Evolutionary conservation across 2,888 invertebrate species (phyloP).

Genomic region (Drosophila austrosaltans): DNA sequence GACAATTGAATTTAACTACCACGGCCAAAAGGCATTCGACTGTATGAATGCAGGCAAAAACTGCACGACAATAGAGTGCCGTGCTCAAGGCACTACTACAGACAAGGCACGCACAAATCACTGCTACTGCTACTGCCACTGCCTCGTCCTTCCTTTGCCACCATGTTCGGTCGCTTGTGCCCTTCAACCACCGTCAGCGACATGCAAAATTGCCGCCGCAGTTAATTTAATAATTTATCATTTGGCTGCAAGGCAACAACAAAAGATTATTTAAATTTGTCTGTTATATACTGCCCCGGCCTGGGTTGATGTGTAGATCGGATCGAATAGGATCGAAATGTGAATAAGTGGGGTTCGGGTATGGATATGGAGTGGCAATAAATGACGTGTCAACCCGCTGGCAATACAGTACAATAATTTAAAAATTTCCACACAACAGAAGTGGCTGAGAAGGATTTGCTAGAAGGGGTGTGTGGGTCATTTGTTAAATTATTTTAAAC

Average conservation of each 20-base stretch:
- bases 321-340: conserved; percentile 30
- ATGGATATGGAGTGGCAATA: conserved; percentile 29
- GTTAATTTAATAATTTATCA: conserved; percentile 83
- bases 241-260: conserved; percentile 79
- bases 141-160: no score
- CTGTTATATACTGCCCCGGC: conserved; percentile 45
- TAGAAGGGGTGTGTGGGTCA: conserved; percentile 33
- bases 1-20: conserved; percentile 76
- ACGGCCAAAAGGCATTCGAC: conserved; percentile 39
- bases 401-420: conserved; percentile 73
- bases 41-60: conserved; percentile 37
- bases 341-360: conserved; percentile 21
- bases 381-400: conserved; percentile 63
- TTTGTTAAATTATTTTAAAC: conserved; percentile 67
- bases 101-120: conserved; percentile 53
- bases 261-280: conserved; percentile 82
- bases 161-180: conserved; percentile 15
- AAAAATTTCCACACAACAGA: conserved; percentile 76
- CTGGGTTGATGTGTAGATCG: conserved; percentile 38
- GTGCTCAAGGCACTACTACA: conserved; percentile 29
- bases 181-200: conserved; percentile 34
- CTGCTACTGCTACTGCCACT: background rate
- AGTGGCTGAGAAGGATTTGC: conserved; percentile 23
- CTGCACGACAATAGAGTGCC: conserved; percentile 31
- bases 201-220: conserved; percentile 74